phyloP scores from a whole-genome alignment of 2,888 invertebrate species.

The Drosophila anomelani region DNA sequence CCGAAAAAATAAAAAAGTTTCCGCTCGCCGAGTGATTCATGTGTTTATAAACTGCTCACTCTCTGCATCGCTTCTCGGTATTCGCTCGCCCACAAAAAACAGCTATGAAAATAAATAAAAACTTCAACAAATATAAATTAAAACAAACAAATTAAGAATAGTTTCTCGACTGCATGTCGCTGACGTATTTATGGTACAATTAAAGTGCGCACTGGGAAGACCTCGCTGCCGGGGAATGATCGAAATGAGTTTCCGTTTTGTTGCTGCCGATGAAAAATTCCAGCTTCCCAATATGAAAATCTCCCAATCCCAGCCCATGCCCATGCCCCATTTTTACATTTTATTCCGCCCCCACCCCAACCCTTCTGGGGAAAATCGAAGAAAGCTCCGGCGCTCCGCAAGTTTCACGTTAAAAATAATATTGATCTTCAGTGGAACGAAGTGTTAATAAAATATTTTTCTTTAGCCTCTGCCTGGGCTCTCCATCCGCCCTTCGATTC shows the following conservation, averaged over 20 bases:
- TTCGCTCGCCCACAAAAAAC: constrained; percentile 31
- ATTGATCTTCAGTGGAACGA: constrained; percentile 77
- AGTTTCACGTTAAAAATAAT: constrained; percentile 70
- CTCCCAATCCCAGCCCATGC: background rate
- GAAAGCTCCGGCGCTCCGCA: constrained; percentile 56
- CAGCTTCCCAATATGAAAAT: constrained; percentile 36
- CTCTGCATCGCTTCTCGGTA: constrained; percentile 8
- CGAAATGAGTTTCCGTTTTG: constrained; percentile 68
- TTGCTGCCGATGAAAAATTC: constrained; percentile 63
- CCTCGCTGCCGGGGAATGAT: constrained; percentile 39
- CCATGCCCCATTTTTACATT: background rate
- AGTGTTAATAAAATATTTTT: constrained; percentile 76
- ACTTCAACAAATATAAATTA: constrained; percentile 78
- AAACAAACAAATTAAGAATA: constrained; percentile 73
- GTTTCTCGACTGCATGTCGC: constrained; percentile 54
- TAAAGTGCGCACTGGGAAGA: constrained; percentile 49
- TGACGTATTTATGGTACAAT: constrained; percentile 76
- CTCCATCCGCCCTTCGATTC: constrained; percentile 22
- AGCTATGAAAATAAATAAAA: constrained; percentile 67
- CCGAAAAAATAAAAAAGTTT: constrained; percentile 26
- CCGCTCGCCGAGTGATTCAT: constrained; percentile 51
- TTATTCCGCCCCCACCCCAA: constrained; percentile 40
- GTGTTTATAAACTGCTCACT: constrained; percentile 46
- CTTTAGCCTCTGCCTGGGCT: constrained; percentile 44
- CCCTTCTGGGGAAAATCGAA: constrained; percentile 47